Evolutionary conservation across 2,797 vertebrate genomes (phyloP).

Genomic region (Lates japonicus): DNA sequence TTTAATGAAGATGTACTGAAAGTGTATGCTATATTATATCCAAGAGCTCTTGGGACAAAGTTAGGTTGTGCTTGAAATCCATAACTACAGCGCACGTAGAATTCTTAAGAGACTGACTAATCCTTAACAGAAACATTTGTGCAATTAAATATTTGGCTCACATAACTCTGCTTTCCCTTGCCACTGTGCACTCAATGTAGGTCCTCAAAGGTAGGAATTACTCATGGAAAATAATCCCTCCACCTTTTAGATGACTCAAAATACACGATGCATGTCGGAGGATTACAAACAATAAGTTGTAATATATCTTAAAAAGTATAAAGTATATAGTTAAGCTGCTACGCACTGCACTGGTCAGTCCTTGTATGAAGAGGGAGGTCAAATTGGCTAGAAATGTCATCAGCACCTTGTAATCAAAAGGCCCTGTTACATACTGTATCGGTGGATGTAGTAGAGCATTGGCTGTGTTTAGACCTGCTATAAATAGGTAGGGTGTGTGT

Average conservation of each 20-base stretch:
- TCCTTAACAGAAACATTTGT: slow-evolving; percentile 74
- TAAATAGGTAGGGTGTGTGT: slow-evolving; percentile 51
- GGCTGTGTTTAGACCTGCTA: slow-evolving; percentile 37
- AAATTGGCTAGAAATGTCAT: slow-evolving; percentile 12
- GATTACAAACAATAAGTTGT: slow-evolving; percentile 1
- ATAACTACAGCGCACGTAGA: slow-evolving; percentile 55
- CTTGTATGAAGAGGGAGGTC: not conserved
- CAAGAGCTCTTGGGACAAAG: slow-evolving; percentile 41
- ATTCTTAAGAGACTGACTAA: slow-evolving; percentile 71
- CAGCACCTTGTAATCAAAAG: slow-evolving; percentile 10
- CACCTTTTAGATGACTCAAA: slow-evolving; percentile 27
- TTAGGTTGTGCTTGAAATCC: slow-evolving; percentile 54
- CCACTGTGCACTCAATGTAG: slow-evolving; percentile 37
- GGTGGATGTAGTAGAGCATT: not conserved
- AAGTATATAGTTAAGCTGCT: not conserved
- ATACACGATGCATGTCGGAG: slow-evolving; percentile 11
- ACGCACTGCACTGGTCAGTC: not conserved
- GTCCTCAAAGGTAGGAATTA: slow-evolving; percentile 50
- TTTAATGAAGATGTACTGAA: slow-evolving; percentile 45
- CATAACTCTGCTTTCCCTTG: slow-evolving; percentile 49
- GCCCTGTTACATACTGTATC: slow-evolving; percentile 17
- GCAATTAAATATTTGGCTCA: slow-evolving; percentile 79
- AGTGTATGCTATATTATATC: slow-evolving; percentile 48
- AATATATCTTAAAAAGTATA: not conserved
- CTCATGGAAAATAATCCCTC: slow-evolving; percentile 40